Percentiles rank a stretch among this genome's conserved stretches.
Conservation (phyloP, 2,113 vertebrate genomes). For the Clarias magur region DNA sequence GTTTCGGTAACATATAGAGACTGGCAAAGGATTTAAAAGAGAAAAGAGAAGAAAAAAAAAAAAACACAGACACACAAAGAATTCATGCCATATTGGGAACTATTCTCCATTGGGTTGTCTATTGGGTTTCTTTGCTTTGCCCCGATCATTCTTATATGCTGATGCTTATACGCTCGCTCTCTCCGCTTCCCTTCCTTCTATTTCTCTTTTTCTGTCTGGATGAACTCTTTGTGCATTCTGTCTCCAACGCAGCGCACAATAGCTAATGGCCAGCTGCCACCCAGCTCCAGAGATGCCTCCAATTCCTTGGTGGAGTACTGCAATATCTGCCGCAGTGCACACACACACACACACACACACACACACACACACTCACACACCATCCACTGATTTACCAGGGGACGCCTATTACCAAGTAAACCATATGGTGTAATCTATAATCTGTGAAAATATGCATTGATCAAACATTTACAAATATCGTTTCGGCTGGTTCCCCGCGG, state of each 20-base stretch:
- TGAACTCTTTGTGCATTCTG: conserved; percentile 47
- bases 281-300: conserved; percentile 59
- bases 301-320: conserved; percentile 56
- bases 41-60: too few relatives aligned
- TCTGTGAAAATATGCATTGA: conserved; percentile 66
- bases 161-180: not conserved
- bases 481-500: conserved; percentile 43
- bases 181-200: not conserved
- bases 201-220: conserved; percentile 36
- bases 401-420: conserved; percentile 58
- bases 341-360: conserved; percentile 51
- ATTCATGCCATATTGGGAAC: conserved; percentile 33
- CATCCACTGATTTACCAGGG: conserved; percentile 56
- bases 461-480: conserved; percentile 55
- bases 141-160: conserved; percentile 18
- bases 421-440: conserved; percentile 61
- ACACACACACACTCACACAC: conserved; percentile 47
- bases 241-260: conserved; percentile 35
- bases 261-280: conserved; percentile 60
- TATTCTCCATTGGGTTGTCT: conserved; percentile 34
- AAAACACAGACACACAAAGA: not conserved
- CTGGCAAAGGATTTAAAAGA: not conserved
- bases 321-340: conserved; percentile 52
- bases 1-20: conserved; percentile 32
- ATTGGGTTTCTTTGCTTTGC: conserved; percentile 20